Percentiles rank a stretch among this genome's conserved stretches.
Conservation (phyloP, 2,888 invertebrate species). For the Pachycephus smyrnensis region DNA sequence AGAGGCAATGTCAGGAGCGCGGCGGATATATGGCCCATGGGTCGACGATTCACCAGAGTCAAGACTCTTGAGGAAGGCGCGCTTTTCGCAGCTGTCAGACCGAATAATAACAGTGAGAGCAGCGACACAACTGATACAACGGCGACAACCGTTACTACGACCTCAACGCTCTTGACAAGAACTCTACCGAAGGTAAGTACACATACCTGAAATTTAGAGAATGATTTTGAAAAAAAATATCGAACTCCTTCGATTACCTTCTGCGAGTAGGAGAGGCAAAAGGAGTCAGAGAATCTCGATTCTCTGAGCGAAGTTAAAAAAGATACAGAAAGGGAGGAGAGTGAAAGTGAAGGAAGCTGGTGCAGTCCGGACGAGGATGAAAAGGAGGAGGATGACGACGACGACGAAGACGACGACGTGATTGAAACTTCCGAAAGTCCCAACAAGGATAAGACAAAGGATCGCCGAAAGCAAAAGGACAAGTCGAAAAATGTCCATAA, state of each 20-base stretch:
- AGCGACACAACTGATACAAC: conserved; percentile 59
- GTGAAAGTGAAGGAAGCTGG: conserved; percentile 55
- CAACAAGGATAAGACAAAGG: neutral
- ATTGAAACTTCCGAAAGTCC: neutral
- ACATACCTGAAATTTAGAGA: neutral
- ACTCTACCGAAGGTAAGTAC: neutral
- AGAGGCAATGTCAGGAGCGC: conserved; percentile 11
- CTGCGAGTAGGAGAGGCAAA: neutral
- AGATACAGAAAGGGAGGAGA: conserved; percentile 29
- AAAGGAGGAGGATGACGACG: conserved; percentile 37
- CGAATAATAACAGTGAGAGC: conserved; percentile 49
- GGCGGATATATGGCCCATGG: conserved; percentile 46
- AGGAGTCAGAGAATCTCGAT: neutral
- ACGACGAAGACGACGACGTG: conserved; percentile 39
- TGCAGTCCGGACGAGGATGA: conserved; percentile 53
- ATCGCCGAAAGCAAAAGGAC: neutral
- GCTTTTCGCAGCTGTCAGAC: conserved; percentile 32
- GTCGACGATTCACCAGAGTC: conserved; percentile 44
- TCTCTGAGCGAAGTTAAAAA: neutral
- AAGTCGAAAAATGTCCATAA: neutral
- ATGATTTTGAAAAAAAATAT: neutral
- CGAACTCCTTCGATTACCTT: neutral
- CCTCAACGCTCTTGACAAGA: conserved; percentile 20
- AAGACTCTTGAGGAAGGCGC: conserved; percentile 54
- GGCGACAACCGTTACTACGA: conserved; percentile 43